Conservation (phyloP, 2,888 invertebrate species). For the Oscheius sp. region DNA sequence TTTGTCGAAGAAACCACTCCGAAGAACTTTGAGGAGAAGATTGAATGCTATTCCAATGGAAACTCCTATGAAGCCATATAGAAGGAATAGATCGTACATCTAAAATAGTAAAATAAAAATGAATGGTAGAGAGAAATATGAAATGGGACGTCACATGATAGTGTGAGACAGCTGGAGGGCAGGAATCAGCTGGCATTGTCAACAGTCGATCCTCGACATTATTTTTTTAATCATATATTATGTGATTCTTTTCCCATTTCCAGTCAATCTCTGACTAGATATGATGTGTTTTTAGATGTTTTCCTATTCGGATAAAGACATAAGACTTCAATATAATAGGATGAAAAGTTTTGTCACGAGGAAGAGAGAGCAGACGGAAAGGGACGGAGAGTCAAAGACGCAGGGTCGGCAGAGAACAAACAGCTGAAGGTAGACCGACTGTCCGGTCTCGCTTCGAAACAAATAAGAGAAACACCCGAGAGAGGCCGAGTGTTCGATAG, state of each 20-base stretch:
- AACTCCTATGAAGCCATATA: conserved; percentile 37
- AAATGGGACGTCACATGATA: background rate
- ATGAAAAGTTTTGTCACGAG: background rate
- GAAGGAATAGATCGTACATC: conserved; percentile 12
- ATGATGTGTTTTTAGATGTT: no score
- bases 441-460: conserved; percentile 10
- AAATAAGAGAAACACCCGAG: background rate
- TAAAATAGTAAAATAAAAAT: background rate
- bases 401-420: conserved; percentile 13
- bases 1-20: conserved; percentile 47
- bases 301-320: no score
- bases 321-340: no score
- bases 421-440: conserved; percentile 8
- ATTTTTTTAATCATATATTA: background rate
- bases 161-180: background rate
- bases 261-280: no score
- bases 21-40: conserved; percentile 43
- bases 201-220: background rate
- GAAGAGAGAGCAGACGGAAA: conserved; percentile 8
- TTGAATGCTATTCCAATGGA: conserved; percentile 49
- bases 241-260: no score
- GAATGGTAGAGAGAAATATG: background rate
- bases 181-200: background rate
- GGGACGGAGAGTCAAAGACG: conserved; percentile 2
- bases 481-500: no score